phyloP scores from a whole-genome alignment of 2,888 invertebrate species.

The Teleogryllus oceanicus region DNA sequence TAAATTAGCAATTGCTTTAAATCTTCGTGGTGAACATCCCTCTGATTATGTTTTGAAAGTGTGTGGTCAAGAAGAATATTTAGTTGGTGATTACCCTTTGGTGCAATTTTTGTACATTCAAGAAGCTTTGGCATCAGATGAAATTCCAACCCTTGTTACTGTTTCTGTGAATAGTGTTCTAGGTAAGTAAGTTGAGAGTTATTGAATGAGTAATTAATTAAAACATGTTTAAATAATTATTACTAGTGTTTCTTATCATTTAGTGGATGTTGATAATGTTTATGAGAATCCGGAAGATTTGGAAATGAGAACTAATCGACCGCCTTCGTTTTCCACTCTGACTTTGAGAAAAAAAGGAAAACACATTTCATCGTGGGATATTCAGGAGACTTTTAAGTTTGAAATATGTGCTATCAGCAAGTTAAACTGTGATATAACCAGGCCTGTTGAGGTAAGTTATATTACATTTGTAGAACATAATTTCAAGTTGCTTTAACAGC shows the following conservation, averaged over 20 bases:
- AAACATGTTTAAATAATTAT: not conserved
- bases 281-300: conserved; percentile 54
- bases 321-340: conserved; percentile 57
- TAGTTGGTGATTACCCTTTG: conserved; percentile 77
- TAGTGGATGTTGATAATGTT: conserved; percentile 53
- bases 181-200: conserved; percentile 52
- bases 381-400: conserved; percentile 65
- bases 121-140: conserved; percentile 72
- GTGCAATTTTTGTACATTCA: conserved; percentile 87
- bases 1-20: conserved; percentile 70
- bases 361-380: conserved; percentile 67
- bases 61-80: conserved; percentile 85
- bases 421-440: conserved; percentile 73
- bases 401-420: conserved; percentile 67
- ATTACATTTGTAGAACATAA: not conserved
- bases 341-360: conserved; percentile 66
- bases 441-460: conserved; percentile 62
- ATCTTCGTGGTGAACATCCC: conserved; percentile 62
- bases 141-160: conserved; percentile 74
- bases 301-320: conserved; percentile 53
- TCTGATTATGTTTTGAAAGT: conserved; percentile 82
- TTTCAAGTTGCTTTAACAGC: not conserved
- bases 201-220: not conserved
- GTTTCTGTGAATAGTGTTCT: conserved; percentile 67
- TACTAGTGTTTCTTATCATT: no score